A percentile compares a stretch with the other conserved stretches of the same genome.
Conservation (phyloP, 2,888 invertebrate genomes). For the Unio delphinus region DNA sequence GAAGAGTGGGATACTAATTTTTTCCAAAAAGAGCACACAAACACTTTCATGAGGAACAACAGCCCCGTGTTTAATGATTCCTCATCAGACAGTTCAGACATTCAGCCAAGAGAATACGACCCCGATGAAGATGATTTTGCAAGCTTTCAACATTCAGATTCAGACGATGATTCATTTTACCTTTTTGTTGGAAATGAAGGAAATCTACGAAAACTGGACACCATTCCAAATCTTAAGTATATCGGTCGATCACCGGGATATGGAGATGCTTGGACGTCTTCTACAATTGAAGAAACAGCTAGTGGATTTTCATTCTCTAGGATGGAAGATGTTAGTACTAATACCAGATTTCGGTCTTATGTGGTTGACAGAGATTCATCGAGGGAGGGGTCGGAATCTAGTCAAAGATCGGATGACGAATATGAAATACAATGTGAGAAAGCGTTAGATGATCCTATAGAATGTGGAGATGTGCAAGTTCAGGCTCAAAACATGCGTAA, state of each 20-base stretch:
- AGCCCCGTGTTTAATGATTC: constrained; percentile 14
- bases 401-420: constrained; percentile 33
- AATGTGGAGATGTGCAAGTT: too few relatives aligned
- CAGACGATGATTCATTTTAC: constrained; percentile 45
- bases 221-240: constrained; percentile 42
- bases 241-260: constrained; percentile 36
- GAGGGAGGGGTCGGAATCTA: constrained; percentile 26
- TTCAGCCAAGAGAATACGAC: constrained; percentile 44
- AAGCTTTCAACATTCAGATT: constrained; percentile 32
- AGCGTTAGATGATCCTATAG: too few relatives aligned
- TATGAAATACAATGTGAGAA: constrained; percentile 1
- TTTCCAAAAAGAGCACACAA: not conserved
- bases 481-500: too few relatives aligned
- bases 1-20: too few relatives aligned
- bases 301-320: constrained; percentile 38
- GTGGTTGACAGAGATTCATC: constrained; percentile 38
- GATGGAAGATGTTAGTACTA: constrained; percentile 39
- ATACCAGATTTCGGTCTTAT: constrained; percentile 31
- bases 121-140: constrained; percentile 47
- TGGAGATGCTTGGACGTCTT: constrained; percentile 34
- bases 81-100: constrained; percentile 33
- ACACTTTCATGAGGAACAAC: not conserved
- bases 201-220: constrained; percentile 36
- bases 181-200: constrained; percentile 37
- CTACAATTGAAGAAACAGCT: constrained; percentile 29